phyloP scores from a whole-genome alignment of 2,888 invertebrate genomes.

The Phoenoteleia sp. region DNA sequence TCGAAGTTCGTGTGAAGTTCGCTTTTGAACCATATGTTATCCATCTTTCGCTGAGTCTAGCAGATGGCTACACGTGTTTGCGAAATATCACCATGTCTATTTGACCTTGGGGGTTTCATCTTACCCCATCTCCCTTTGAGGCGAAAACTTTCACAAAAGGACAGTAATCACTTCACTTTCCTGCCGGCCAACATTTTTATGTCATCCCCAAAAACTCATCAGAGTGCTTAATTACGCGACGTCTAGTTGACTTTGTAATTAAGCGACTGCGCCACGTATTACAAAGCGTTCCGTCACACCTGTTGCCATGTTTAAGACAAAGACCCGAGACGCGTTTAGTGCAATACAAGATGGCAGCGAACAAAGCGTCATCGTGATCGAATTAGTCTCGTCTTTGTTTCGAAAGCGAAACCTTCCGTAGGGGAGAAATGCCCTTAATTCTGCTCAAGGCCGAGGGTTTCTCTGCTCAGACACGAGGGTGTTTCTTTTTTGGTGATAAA shows the following conservation, averaged over 20 bases:
- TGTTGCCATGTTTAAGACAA: constrained; percentile 67
- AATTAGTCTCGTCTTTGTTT: constrained; percentile 72
- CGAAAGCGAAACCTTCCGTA: constrained; percentile 63
- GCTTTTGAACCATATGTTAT: constrained; percentile 24
- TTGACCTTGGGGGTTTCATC: constrained; percentile 35
- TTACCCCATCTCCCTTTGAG: constrained; percentile 13
- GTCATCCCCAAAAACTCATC: constrained; percentile 2
- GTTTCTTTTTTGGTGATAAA: constrained; percentile 56
- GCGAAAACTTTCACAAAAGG: constrained; percentile 19
- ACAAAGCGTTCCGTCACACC: constrained; percentile 62
- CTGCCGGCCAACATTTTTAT: neutral
- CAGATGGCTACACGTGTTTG: constrained; percentile 58
- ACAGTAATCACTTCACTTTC: neutral
- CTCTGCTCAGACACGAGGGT: constrained; percentile 48
- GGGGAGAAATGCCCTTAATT: constrained; percentile 66
- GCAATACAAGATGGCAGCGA: constrained; percentile 66
- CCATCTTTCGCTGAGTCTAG: neutral
- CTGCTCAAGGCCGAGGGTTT: constrained; percentile 68
- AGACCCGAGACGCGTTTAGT: constrained; percentile 38
- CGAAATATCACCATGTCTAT: constrained; percentile 39
- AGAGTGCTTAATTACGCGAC: constrained; percentile 20
- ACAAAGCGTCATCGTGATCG: constrained; percentile 69
- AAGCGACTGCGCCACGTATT: constrained; percentile 11
- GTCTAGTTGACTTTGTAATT: constrained; percentile 29
- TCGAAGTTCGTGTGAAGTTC: constrained; percentile 29